Evolutionary conservation across 2,888 invertebrate species (phyloP).

Genomic region (Thysanoteuthis rhombus): DNA sequence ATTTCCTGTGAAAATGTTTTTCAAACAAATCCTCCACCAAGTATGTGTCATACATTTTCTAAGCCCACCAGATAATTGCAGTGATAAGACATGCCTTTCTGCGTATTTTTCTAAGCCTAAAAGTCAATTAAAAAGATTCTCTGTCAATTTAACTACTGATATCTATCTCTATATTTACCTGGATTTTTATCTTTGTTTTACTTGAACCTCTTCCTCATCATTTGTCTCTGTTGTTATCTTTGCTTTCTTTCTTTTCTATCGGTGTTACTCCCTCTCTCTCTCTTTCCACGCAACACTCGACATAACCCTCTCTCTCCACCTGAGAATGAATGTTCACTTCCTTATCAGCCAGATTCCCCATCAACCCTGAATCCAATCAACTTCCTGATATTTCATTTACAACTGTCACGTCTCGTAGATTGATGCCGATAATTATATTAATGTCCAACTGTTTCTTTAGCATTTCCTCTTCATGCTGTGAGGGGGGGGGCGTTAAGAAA

Average conservation of each 20-base stretch:
- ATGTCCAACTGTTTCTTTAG: neutral
- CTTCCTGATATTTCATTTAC: neutral
- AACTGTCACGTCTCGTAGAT: neutral
- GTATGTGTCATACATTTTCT: neutral
- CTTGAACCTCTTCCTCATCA: neutral
- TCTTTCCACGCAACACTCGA: neutral
- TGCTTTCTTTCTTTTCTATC: neutral
- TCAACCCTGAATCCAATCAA: neutral
- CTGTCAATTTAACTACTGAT: neutral
- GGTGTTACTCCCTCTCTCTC: neutral
- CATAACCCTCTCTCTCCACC: rapidly evolving
- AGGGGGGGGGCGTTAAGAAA: neutral
- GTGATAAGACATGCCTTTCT: neutral
- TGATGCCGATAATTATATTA: neutral
- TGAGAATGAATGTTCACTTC: neutral
- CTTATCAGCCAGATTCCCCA: neutral
- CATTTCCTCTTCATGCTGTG: neutral
- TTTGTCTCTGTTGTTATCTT: neutral
- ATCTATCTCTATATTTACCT: neutral
- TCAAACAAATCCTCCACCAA: neutral
- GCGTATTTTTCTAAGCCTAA: neutral
- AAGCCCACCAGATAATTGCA: neutral
- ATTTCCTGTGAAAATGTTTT: neutral
- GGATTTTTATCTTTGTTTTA: neutral
- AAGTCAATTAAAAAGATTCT: neutral